Conservation (phyloP, 2,888 invertebrate genomes). For the Cremastobaeus sp. region DNA sequence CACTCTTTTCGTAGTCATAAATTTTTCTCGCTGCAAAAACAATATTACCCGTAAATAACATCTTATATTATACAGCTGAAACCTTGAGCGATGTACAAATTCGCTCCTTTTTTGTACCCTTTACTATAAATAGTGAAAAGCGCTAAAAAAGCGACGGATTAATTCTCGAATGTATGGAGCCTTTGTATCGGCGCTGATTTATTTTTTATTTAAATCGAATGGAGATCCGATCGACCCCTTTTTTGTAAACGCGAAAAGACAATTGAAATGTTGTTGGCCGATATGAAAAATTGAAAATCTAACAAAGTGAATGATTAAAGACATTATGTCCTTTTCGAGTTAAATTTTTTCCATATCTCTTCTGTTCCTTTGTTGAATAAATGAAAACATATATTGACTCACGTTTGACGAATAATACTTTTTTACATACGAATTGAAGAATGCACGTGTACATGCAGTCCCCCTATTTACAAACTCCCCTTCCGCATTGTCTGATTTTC, state of each 20-base stretch:
- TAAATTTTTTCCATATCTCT: background rate
- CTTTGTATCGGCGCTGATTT: too few relatives aligned
- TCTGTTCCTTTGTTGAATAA: slow-evolving; percentile 15
- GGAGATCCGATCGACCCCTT: too few relatives aligned
- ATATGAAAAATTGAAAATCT: too few relatives aligned
- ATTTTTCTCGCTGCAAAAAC: slow-evolving; percentile 29
- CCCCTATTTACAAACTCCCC: slow-evolving; percentile 23
- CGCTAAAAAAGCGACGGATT: background rate
- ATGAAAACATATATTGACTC: slow-evolving; percentile 2
- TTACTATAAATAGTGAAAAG: slow-evolving; percentile 6
- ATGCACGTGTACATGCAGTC: slow-evolving; percentile 13
- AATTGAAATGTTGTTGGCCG: too few relatives aligned
- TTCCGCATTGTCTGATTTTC: slow-evolving; percentile 21
- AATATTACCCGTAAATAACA: slow-evolving; percentile 32
- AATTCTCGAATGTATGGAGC: too few relatives aligned
- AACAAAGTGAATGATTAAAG: too few relatives aligned
- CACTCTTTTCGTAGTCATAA: slow-evolving; percentile 49
- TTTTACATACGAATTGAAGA: slow-evolving; percentile 7
- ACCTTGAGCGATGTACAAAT: too few relatives aligned
- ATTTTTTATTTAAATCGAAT: background rate
- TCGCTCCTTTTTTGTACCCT: too few relatives aligned
- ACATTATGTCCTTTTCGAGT: too few relatives aligned
- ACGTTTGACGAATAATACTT: slow-evolving; percentile 15
- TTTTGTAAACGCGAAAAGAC: too few relatives aligned
- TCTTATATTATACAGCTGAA: slow-evolving; percentile 15